Base-by-base conservation (phyloP, 2,888 invertebrate species). In the Xanthia icteritia region DNA sequence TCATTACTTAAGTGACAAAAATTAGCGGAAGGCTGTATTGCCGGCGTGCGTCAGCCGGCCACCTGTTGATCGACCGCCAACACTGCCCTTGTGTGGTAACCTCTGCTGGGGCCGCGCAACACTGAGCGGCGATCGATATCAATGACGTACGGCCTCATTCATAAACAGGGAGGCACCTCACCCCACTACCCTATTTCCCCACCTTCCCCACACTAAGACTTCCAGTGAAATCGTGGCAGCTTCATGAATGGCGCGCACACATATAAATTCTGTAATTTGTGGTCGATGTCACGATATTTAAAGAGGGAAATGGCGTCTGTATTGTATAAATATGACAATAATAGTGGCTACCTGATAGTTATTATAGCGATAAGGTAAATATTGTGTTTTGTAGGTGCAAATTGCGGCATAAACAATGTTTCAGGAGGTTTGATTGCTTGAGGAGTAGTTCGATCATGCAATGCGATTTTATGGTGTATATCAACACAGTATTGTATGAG, bases 61-160 rank as follows among this genome's bases (percentile, higher is more conserved):
- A 96, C 96, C 95, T 96, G 96, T 96, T 95, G 96, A 91, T 91
- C 90, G 91, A 89, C 83, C 91, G 90, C 89, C 89, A 88, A 89
- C 87, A 86, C 86, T 93, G 95, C 91, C 96, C 96, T 96, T 96
- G 96, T 93, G 93, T 88, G 93, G 90, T 93, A 94, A 94, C 96
- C 95, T 93, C 91, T 90, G 83, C 91, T 91, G 88, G 89, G 92
- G 92, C 92, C 91, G 87, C 85, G 83, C 85, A 82, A 89, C 78
- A 77, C 87, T 85, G 87, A 88, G 80, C 86, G 77, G 89, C 92
- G 93, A 92, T 96, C 96, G 94, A 96, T 95, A 92, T 88, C 90
- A 90, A 94, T 96, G 96, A 96, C 96, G 96, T 96, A 95, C 93
- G 93, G 89, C 95, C 95, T 93, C 96, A 96, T 96, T 96, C 96